Conservation (phyloP, 2,797 vertebrate genomes). For the Myripristis jacobus region DNA sequence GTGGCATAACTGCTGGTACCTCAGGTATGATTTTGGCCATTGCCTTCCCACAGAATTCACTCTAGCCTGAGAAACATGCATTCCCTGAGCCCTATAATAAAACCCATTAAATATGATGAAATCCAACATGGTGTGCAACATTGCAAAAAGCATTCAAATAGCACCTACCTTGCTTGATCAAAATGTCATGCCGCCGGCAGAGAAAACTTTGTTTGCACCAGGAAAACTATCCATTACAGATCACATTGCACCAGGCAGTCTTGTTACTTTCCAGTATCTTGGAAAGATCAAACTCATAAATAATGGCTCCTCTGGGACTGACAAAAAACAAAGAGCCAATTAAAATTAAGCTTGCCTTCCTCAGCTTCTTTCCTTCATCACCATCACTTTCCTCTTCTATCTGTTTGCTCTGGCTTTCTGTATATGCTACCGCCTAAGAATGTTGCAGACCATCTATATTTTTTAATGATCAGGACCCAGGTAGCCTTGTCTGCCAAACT, state of each 20-base stretch:
- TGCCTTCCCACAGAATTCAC: neutral
- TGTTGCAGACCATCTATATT: constrained; percentile 60
- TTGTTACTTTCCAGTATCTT: constrained; percentile 65
- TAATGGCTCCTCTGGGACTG: constrained; percentile 80
- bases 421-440: constrained; percentile 55
- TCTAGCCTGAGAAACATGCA: neutral
- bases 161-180: constrained; percentile 7
- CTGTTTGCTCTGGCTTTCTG: constrained; percentile 53
- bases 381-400: constrained; percentile 38
- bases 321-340: constrained; percentile 84
- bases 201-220: neutral
- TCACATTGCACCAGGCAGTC: constrained; percentile 42
- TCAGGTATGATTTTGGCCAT: constrained; percentile 12
- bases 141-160: neutral
- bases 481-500: constrained; percentile 39
- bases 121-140: neutral
- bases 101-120: constrained; percentile 2
- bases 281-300: constrained; percentile 85
- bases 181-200: constrained; percentile 15
- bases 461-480: constrained; percentile 71
- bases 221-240: constrained; percentile 53
- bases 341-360: constrained; percentile 71
- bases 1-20: neutral
- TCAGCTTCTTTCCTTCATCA: constrained; percentile 35
- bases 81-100: neutral